Evolutionary conservation across 2,888 invertebrate genomes (phyloP), one percentile per base, ranked within the genome.

Genomic region (Sympetrum striolatum): DNA sequence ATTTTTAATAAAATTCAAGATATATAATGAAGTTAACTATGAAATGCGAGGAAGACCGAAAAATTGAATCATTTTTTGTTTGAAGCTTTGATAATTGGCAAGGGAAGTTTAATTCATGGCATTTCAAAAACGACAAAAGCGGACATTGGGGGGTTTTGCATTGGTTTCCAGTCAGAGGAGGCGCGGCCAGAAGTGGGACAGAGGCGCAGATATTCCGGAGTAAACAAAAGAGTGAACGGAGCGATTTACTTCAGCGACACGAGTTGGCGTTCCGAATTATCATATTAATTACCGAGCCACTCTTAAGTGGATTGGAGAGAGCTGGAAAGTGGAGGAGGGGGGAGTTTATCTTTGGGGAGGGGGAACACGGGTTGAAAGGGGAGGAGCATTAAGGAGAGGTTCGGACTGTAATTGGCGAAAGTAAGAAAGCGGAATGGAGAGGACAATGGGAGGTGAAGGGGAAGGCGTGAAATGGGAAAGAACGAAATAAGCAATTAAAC

Each of bases 231-330:
- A 39, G 37, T 37, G 37, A 60, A 58, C 86, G 60, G 60, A 86
- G 58, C 86, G 86, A 86, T 86, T 60, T 64, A 86, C 86, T 86
- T 64, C 82, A 37, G 37, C 37, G 60, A 86, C 86, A 86, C 86
- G 82, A 82, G 82, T 58, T 35, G 86, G 86, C 60, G 86, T 37
- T 37, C 86, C 60, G 39, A 86, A 86, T 86, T 86, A 86, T 86
- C 86, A 86, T 86, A 86, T 86, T 86, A 86, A 86, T 86, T 86
- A 86, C 86, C 35, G 35, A 58, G 53, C 82, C 86, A 86, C 86
- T 60, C 37, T 58, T 60, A 86, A 64, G 35, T 64, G 86, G 86
- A 86, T 58, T 86, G 86, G 86, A 86, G 37, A 58, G 44, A 44
- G 44, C 44, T 18, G 58, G 58, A n/a, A n/a, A n/a, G 58, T 14